Base-by-base conservation (phyloP, 2,797 vertebrate species). In the Ispidina picta region DNA sequence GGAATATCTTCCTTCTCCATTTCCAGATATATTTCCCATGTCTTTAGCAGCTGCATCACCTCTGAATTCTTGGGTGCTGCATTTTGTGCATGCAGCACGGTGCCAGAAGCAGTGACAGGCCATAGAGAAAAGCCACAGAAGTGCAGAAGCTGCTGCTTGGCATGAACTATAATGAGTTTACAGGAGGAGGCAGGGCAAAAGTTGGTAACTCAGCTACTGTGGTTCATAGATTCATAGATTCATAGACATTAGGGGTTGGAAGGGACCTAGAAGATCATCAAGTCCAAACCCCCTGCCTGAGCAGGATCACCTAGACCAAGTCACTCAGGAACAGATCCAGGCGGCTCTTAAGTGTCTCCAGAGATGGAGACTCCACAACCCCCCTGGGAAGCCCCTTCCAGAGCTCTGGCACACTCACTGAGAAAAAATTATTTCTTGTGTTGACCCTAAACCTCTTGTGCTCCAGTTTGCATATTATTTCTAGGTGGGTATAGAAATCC, bases 71-170 rank as follows among this genome's bases (percentile, higher is more conserved):
- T 88, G 74, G 51, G 68, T 0, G 0, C 9, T 46, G 20, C 2
- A 1, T 35, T 64, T 0, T 0, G 11, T 10, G 14, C 10, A 8
- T 9, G 18, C 16, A 83, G n/a, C 23, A 23, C 0, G 0, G 4
- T 80, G 80, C 49, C 62, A 68, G 48, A 68, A 71, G 26, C 0
- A 0, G 39, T 43, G 74, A 54, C 1, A 75, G 43, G 33, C 13
- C 58, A 55, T 35, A 66, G 69, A 43, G 15, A 43, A 86, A 86
- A 90, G 37, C 25, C 22, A 15, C 26, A 29, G 8, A 49, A 81
- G 5, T 8, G 5, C 28, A 37, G 55, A 72, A 81, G 51, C 19
- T 83, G 65, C 21, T 68, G 31, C 17, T 63, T 78, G 46, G 23
- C 43, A 10, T 3, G n/a, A 56, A 6, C 33, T 70, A 13, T 25